Base-by-base conservation (phyloP, 2,888 invertebrate genomes). In the Gymnoscelis rufifasciata region DNA sequence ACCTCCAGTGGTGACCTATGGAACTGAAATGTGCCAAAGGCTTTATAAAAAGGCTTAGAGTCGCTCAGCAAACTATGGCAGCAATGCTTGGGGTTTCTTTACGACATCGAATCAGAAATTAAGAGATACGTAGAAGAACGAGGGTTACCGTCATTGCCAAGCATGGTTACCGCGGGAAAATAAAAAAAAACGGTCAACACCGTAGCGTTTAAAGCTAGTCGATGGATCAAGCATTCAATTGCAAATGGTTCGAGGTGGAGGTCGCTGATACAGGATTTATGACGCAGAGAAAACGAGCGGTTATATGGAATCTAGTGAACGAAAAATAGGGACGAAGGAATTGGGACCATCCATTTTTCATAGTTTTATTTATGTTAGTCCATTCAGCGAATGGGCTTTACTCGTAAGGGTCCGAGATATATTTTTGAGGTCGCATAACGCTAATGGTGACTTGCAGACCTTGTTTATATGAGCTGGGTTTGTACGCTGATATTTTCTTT, bases 241-340 rank as follows among this genome's bases (percentile, higher is more conserved):
- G 82, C 83, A 83, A 84, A 83, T 83, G 78, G 80, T 73, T 71
- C 73, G 74, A 68, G 72, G 76, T 73, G 74, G 75, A 68, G 72
- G 76, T 68, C 69, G 71, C 76, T 74, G 71, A 71, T 72, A 65
- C 60, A 66, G 64, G 73, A 80, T 84, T 83, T 84, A 84, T 77
- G 72, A 77, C 71, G 68, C 71, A 74, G 26, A 72, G 68, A 78
- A 78, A 35, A 77, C 74, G 74, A 74, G 69, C 71, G 68, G 74
- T 78, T 80, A 82, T 82, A 80, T 76, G 73, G 71, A 75, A 59
- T 71, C 69, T 49, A 50, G 50, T 76, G 69, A 71, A 71, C 71
- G 68, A 79, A 77, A 78, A 78, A 74, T 73, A 66, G 68, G 74
- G 72, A 74, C 74, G 77, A 76, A 78, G 71, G 70, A 77, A 78